A percentile compares a stretch with the other conserved stretches of the same genome.
These are phyloP conservation scores for Leptestheria dahalacensis DNA, from an alignment of 1,140 invertebrate species.

Conservation along the genomic window DNA sequence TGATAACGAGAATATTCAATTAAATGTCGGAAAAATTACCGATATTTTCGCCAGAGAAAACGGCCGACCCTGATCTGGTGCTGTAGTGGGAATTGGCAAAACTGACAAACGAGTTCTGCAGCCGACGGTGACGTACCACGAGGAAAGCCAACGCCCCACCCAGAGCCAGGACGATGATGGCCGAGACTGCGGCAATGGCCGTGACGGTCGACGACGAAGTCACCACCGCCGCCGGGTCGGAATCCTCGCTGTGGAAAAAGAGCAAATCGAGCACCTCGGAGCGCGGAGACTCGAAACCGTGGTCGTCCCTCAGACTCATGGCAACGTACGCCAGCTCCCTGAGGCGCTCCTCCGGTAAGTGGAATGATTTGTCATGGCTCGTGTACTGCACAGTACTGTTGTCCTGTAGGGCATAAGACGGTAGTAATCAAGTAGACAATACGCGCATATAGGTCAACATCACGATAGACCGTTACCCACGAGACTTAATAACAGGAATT, in stretches of 20 bases:
- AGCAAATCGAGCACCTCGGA: constrained; percentile 26
- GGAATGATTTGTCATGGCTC: not conserved
- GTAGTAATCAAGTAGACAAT: not conserved
- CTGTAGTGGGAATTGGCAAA: constrained; percentile 78
- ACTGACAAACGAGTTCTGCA: constrained; percentile 58
- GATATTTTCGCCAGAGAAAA: constrained; percentile 54
- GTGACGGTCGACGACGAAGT: constrained; percentile 23
- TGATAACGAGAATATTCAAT: not conserved
- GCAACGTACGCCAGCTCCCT: constrained; percentile 33
- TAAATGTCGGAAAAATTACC: constrained; percentile 29
- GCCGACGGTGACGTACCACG: constrained; percentile 49
- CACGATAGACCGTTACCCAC: too few relatives aligned
- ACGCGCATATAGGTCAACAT: too few relatives aligned
- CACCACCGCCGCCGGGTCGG: constrained; percentile 14
- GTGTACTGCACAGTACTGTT: constrained; percentile 4
- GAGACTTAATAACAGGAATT: too few relatives aligned
- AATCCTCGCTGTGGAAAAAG: constrained; percentile 1
- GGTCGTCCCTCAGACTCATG: constrained; percentile 40
- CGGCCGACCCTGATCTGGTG: constrained; percentile 64
- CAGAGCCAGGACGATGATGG: constrained; percentile 38
- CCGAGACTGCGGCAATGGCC: constrained; percentile 31
- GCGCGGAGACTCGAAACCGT: constrained; percentile 44
- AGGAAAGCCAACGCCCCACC: constrained; percentile 43
- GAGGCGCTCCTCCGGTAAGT: not conserved
- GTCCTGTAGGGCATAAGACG: not conserved